These are phyloP conservation scores for Tricholauxania praeusta DNA, from an alignment of 2,888 invertebrate genomes.

Conservation along the genomic window DNA sequence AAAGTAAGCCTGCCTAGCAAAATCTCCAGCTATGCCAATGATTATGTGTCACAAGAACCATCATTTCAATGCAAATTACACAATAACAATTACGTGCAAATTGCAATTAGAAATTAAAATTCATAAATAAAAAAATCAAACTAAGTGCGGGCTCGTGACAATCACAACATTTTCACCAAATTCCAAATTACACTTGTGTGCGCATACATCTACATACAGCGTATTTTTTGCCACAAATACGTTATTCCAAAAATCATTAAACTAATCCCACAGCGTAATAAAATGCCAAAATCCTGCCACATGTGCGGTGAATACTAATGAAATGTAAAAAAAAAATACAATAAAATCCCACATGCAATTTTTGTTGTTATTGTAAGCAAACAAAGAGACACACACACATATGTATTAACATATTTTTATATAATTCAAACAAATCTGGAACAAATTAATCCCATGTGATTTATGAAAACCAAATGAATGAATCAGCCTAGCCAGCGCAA, in stretches of 20 bases:
- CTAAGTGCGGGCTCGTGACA: too few species aligned
- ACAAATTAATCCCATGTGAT: constrained; percentile 30
- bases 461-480: constrained; percentile 21
- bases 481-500: too few species aligned
- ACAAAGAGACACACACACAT: not conserved
- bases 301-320: constrained; percentile 8
- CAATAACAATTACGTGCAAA: too few species aligned
- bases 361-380: not conserved
- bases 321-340: not conserved
- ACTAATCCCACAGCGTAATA: not conserved
- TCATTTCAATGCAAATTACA: too few species aligned
- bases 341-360: not conserved
- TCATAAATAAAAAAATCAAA: too few species aligned
- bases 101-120: too few species aligned
- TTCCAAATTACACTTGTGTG: not conserved
- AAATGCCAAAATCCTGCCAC: not conserved
- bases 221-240: not conserved
- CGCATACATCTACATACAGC: not conserved
- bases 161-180: constrained; percentile 5
- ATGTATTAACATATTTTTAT: not conserved
- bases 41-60: too few species aligned
- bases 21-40: too few species aligned
- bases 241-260: constrained; percentile 23
- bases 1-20: too few species aligned
- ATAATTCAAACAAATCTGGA: constrained; percentile 9